Evolutionary conservation across 2,797 vertebrate genomes (phyloP), one percentile per base, ranked within the genome.

Genomic region (Mastacembelus armatus): DNA sequence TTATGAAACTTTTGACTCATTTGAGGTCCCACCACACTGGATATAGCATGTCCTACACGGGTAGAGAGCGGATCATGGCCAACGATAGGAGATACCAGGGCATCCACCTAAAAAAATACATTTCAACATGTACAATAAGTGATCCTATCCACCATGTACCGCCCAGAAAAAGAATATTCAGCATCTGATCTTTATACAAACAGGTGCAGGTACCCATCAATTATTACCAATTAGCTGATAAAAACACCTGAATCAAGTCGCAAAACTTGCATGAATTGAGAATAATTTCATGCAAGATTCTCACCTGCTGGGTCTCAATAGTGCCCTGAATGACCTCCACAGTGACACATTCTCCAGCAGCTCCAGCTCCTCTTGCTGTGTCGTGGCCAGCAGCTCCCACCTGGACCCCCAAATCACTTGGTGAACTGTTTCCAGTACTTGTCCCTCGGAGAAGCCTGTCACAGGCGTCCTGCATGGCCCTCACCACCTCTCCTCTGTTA

Each of bases 241-340:
- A 64, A 54, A 8, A 40, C 24, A 27, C 15, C 5, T 24, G 7
- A 39, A 36, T 42, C 12, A 58, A 15, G 15, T 32, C 32, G 0
- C 11, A 21, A 21, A 22, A 43, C 10, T 12, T 5, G 24, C 5
- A 26, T 26, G 26, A 26, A 2, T 26, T n/a, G n/a, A n/a, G n/a
- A n/a, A n/a, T n/a, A n/a, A n/a, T n/a, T n/a, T n/a, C n/a, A n/a
- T n/a, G n/a, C n/a, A n/a, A n/a, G 29, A 63, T 22, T 56, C 64
- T 79, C 6, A 89, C 90, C 84, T 87, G 52, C 56, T 91, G 85
- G 1, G 43, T 73, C 68, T 91, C 88, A 0, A 92, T 64, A 56
- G 52, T 47, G 71, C 84, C 90, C 68, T 75, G 73, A 54, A 88
- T 14, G 32, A 87, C 22, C 70, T 89, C 71, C 0, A 90, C 43